These are phyloP conservation scores for Vulpes vulpes DNA, from an alignment of 2,113 vertebrate genomes.

Conservation along the genomic window DNA sequence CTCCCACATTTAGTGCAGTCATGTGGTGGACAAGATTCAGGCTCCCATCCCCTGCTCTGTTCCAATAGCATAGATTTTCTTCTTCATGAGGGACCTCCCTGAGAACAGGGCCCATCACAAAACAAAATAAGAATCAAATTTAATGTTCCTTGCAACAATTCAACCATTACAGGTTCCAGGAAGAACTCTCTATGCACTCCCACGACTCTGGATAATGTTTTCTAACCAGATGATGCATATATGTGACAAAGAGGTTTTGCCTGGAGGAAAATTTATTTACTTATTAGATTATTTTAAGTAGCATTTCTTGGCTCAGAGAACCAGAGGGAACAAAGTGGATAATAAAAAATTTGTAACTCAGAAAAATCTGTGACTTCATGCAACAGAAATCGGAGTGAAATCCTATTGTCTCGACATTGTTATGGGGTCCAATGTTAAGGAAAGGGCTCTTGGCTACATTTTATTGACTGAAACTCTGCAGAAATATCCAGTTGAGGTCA, in stretches of 20 bases:
- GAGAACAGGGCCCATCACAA: conserved; percentile 13
- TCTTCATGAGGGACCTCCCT: not conserved
- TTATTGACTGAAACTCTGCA: not conserved
- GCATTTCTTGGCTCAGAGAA: conserved; percentile 66
- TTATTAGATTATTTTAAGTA: conserved; percentile 73
- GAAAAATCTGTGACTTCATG: conserved; percentile 36
- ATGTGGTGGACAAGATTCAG: not conserved
- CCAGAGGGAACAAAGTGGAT: conserved; percentile 32
- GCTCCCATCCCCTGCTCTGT: not conserved
- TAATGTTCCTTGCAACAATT: conserved; percentile 52
- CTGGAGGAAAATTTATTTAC: conserved; percentile 63
- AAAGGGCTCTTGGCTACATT: conserved; percentile 16
- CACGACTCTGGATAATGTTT: conserved; percentile 34
- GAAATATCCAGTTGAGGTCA: conserved; percentile 18
- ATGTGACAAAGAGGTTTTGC: conserved; percentile 49
- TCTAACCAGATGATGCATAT: conserved; percentile 42
- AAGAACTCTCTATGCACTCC: not conserved
- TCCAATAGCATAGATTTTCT: not conserved
- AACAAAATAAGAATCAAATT: conserved; percentile 55
- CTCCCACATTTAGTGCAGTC: not conserved
- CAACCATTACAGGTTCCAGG: conserved; percentile 47
- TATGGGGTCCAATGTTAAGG: conserved; percentile 15
- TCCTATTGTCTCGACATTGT: not conserved
- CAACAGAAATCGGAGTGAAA: conserved; percentile 33
- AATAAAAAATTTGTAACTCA: conserved; percentile 60